Conservation (phyloP, 2,888 invertebrate species). For the Drosophila macrospina region DNA sequence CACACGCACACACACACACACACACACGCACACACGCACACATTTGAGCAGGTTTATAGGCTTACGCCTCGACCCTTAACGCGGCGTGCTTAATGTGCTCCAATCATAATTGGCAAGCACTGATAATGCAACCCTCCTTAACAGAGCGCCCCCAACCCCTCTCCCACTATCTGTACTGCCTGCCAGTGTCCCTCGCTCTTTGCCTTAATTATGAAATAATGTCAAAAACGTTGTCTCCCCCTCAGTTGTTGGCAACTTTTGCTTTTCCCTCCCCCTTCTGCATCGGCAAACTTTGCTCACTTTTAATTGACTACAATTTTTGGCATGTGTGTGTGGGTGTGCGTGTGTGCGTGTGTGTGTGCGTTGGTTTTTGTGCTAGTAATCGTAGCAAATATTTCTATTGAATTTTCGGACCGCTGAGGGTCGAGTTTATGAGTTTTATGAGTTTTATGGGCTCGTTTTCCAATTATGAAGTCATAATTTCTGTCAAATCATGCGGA, state of each 20-base stretch:
- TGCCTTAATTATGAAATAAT: conserved; percentile 74
- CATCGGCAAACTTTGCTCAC: conserved; percentile 51
- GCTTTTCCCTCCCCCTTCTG: neutral
- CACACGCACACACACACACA: conserved; percentile 24
- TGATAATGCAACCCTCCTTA: conserved; percentile 64
- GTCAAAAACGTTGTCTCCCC: conserved; percentile 45
- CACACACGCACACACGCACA: conserved; percentile 18
- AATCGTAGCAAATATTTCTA: conserved; percentile 52
- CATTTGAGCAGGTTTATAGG: conserved; percentile 21
- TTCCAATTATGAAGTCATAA: conserved; percentile 77
- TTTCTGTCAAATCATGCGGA: conserved; percentile 74
- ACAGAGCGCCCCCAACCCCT: neutral
- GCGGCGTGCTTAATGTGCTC: conserved; percentile 43
- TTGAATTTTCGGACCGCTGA: conserved; percentile 43
- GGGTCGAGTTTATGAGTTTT: conserved; percentile 31
- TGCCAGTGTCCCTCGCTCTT: neutral
- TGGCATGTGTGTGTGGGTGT: conserved; percentile 28
- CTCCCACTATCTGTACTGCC: neutral
- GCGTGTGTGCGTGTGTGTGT: conserved; percentile 25
- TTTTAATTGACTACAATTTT: conserved; percentile 64
- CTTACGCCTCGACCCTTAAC: conserved; percentile 4
- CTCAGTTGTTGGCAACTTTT: too few relatives aligned
- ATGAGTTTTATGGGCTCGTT: conserved; percentile 35
- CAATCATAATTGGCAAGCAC: conserved; percentile 76
- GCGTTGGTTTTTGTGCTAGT: conserved; percentile 48